These are phyloP conservation scores for Drosophila nigromelanica DNA, from an alignment of 1,140 invertebrate species.

Conservation along the genomic window DNA sequence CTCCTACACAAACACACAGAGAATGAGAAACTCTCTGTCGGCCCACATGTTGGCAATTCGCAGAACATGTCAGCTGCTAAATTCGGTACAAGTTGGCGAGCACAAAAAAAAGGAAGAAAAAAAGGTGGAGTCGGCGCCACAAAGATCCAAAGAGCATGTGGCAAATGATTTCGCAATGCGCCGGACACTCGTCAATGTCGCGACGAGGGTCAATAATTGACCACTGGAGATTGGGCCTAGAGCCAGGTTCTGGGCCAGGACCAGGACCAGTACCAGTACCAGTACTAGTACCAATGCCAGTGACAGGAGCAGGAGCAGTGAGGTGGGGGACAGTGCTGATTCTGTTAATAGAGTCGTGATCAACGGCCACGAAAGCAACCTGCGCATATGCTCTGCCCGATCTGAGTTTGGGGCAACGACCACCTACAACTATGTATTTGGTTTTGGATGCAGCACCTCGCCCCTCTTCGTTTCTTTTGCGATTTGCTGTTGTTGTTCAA, in stretches of 20 bases:
- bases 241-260: background rate
- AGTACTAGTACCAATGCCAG: no score
- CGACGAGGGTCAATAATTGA: conserved; percentile 47
- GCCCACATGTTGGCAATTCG: conserved; percentile 60
- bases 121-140: conserved; percentile 12
- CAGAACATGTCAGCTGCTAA: conserved; percentile 53
- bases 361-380: conserved; percentile 59
- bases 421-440: conserved; percentile 69
- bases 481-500: conserved; percentile 60
- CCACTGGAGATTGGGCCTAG: conserved; percentile 10
- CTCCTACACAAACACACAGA: conserved; percentile 29
- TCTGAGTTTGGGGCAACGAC: conserved; percentile 42
- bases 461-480: background rate
- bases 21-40: conserved; percentile 18
- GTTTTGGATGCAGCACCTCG: conserved; percentile 30
- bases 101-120: no score
- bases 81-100: conserved; percentile 7
- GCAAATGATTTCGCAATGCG: conserved; percentile 44
- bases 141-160: conserved; percentile 23
- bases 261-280: background rate
- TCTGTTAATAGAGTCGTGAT: conserved; percentile 74
- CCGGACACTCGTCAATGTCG: conserved; percentile 64
- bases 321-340: background rate
- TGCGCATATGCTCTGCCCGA: conserved; percentile 27
- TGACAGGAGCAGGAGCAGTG: background rate